phyloP scores from a whole-genome alignment of 1,140 invertebrate species.

The Lethocerus indicus region DNA sequence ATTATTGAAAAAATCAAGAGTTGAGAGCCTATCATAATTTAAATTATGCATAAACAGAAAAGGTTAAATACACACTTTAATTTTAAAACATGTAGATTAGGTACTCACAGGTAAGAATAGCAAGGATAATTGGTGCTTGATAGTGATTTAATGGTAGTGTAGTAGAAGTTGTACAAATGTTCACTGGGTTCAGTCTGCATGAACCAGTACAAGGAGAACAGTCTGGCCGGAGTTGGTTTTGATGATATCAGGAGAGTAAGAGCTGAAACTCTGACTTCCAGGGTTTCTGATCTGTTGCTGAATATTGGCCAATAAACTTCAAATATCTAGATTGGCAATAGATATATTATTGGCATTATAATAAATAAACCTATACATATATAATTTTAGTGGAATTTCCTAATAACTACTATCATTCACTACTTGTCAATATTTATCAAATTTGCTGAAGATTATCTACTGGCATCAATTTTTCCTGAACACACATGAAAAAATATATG shows the following conservation, averaged over 20 bases:
- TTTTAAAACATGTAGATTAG: neutral
- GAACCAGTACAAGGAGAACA: slow-evolving; percentile 47
- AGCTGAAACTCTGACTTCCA: slow-evolving; percentile 45
- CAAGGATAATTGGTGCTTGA: slow-evolving; percentile 43
- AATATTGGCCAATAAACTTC: slow-evolving; percentile 48
- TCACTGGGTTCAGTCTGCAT: slow-evolving; percentile 39
- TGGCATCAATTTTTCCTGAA: no score
- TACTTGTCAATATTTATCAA: no score
- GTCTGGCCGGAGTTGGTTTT: slow-evolving; percentile 38
- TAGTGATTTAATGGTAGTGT: slow-evolving; percentile 48
- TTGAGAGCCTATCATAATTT: no score
- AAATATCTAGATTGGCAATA: slow-evolving; percentile 27
- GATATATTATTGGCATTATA: no score
- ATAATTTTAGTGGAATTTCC: no score
- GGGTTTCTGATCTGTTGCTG: slow-evolving; percentile 40
- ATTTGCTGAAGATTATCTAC: no score
- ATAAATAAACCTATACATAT: no score
- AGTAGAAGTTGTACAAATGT: slow-evolving; percentile 52
- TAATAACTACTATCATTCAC: no score
- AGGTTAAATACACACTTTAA: neutral
- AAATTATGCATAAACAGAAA: neutral
- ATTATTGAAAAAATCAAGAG: no score
- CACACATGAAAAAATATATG: no score
- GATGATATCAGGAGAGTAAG: slow-evolving; percentile 39
- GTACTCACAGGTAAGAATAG: slow-evolving; percentile 35